Conservation (phyloP, 2,113 vertebrate species). For the Xiphophorus maculatus region DNA sequence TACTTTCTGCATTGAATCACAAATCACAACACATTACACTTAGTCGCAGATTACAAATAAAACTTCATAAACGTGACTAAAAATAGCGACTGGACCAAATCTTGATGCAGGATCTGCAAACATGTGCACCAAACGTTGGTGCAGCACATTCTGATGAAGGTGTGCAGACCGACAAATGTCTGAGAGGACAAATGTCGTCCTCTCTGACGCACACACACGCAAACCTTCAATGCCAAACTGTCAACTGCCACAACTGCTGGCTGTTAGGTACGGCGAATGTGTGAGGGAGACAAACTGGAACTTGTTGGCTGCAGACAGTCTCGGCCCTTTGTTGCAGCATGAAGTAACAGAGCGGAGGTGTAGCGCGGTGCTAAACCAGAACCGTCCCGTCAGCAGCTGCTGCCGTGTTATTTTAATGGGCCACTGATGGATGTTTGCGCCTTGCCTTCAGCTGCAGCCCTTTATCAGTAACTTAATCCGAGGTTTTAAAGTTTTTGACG, state of each 20-base stretch:
- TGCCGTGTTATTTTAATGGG: slow-evolving; percentile 54
- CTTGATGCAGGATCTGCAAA: background rate
- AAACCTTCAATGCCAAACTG: slow-evolving; percentile 36
- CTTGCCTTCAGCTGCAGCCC: slow-evolving; percentile 27
- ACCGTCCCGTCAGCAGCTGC: slow-evolving; percentile 57
- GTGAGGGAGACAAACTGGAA: slow-evolving; percentile 46
- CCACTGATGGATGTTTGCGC: slow-evolving; percentile 3
- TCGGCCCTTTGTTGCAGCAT: slow-evolving; percentile 42
- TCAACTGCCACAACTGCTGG: slow-evolving; percentile 58
- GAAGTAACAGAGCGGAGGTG: slow-evolving; percentile 38
- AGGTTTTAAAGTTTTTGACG: background rate
- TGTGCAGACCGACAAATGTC: slow-evolving; percentile 25
- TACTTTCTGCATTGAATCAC: background rate
- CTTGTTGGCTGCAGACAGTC: slow-evolving; percentile 56
- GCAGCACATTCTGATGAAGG: slow-evolving; percentile 6
- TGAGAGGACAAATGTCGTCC: slow-evolving; percentile 29
- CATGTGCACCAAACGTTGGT: background rate
- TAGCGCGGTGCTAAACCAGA: slow-evolving; percentile 49
- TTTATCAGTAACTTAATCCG: background rate
- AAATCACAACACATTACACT: background rate
- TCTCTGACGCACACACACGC: slow-evolving; percentile 10
- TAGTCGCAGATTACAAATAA: background rate
- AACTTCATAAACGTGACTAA: background rate
- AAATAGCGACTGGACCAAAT: background rate
- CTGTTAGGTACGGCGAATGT: slow-evolving; percentile 9